phyloP scores from a whole-genome alignment of 2,888 invertebrate genomes.

The Cyclophora punctaria region DNA sequence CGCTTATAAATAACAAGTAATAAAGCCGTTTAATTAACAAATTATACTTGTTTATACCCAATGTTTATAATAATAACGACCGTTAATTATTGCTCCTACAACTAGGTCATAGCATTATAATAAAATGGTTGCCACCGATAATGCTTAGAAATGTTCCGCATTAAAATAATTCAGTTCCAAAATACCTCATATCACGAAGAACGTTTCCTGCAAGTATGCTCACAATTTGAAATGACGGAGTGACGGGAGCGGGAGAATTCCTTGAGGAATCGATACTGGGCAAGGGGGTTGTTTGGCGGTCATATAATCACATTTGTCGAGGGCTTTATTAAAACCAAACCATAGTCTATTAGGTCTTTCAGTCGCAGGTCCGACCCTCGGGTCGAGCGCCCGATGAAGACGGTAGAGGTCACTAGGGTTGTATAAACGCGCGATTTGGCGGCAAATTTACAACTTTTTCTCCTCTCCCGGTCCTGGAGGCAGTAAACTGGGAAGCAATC shows the following conservation, averaged over 20 bases:
- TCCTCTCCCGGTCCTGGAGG: constrained; percentile 48
- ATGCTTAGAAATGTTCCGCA: no score
- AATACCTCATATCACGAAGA: not conserved
- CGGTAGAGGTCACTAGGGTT: constrained; percentile 58
- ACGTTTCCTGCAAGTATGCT: constrained; percentile 4
- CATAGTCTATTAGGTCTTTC: constrained; percentile 20
- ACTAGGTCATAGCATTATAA: no score
- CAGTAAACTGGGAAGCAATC: constrained; percentile 69
- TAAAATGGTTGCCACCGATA: no score
- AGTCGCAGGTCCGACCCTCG: constrained; percentile 47
- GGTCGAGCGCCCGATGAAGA: constrained; percentile 45
- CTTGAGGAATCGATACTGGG: constrained; percentile 6
- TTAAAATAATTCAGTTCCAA: no score
- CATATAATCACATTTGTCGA: constrained; percentile 17
- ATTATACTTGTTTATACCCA: no score
- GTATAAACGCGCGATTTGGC: constrained; percentile 67
- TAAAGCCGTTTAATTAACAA: no score
- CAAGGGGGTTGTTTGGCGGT: constrained; percentile 5
- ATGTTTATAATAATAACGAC: no score
- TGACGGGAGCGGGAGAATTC: constrained; percentile 4
- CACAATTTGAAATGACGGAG: constrained; percentile 7
- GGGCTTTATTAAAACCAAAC: constrained; percentile 37
- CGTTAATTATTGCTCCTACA: no score
- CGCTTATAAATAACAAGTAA: no score
- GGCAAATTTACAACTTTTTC: constrained; percentile 72